A percentile compares a stretch with the other conserved stretches of the same genome.
These are phyloP conservation scores for Tetrax tetrax DNA, from an alignment of 2,113 vertebrate genomes.

Conservation along the genomic window DNA sequence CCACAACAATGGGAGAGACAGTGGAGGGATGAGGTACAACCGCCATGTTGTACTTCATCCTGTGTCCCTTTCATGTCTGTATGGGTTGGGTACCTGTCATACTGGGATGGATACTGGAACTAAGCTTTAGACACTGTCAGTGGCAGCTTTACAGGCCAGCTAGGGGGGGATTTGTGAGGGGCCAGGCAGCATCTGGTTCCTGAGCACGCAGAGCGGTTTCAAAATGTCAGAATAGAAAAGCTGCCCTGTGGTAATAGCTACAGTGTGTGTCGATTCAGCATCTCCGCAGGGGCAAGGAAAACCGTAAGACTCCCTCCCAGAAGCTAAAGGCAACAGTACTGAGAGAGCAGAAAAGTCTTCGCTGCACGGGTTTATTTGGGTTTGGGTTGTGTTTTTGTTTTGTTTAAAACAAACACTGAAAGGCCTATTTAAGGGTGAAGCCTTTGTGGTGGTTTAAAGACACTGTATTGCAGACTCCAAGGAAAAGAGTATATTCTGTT, in stretches of 20 bases:
- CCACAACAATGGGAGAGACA: background rate
- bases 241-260: background rate
- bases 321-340: background rate
- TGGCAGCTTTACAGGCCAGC: background rate
- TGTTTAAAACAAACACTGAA: background rate
- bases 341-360: background rate
- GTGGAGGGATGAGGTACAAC: background rate
- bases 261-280: background rate
- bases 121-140: background rate
- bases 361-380: rapidly evolving
- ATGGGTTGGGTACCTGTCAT: too few relatives aligned
- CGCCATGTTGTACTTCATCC: background rate
- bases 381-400: background rate
- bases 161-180: background rate
- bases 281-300: background rate
- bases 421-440: background rate
- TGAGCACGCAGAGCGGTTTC: background rate
- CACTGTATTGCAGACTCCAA: background rate
- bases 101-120: background rate
- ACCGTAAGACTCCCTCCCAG: background rate
- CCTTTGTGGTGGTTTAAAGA: background rate
- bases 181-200: background rate
- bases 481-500: background rate
- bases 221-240: background rate
- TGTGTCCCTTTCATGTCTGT: background rate